A percentile compares a stretch with the other conserved stretches of the same genome.
phyloP scores from a whole-genome alignment of 2,113 vertebrate genomes.

The Protobothrops flavoviridis region DNA sequence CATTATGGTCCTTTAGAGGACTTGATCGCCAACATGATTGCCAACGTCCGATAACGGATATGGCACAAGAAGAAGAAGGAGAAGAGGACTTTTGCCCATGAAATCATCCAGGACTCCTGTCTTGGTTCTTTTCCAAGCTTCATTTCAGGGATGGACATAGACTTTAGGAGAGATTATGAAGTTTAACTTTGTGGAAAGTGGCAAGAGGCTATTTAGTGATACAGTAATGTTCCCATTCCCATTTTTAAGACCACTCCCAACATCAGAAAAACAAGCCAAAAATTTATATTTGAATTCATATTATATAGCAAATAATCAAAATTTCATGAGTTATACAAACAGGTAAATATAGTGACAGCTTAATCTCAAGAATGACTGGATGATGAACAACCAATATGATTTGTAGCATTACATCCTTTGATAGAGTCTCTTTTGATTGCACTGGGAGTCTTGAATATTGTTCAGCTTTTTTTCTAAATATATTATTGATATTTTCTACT shows the following conservation, averaged over 20 bases:
- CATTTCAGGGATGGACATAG: neutral
- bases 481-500: too few relatives aligned
- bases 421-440: neutral
- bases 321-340: neutral
- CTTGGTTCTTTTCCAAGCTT: slow-evolving; percentile 8
- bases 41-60: too few relatives aligned
- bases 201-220: too few relatives aligned
- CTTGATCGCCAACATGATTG: neutral
- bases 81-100: neutral
- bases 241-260: too few relatives aligned
- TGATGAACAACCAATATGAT: neutral
- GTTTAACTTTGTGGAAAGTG: too few relatives aligned
- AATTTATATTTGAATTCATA: neutral
- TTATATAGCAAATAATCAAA: neutral
- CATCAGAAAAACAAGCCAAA: too few relatives aligned
- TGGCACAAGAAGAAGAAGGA: too few relatives aligned
- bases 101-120: slow-evolving; percentile 16
- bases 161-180: too few relatives aligned
- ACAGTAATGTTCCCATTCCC: too few relatives aligned
- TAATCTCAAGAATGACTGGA: neutral
- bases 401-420: neutral
- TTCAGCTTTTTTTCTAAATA: neutral
- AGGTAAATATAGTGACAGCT: neutral
- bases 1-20: neutral
- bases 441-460: neutral